Conservation (phyloP, 1,140 invertebrate genomes). For the Ips typographus region DNA sequence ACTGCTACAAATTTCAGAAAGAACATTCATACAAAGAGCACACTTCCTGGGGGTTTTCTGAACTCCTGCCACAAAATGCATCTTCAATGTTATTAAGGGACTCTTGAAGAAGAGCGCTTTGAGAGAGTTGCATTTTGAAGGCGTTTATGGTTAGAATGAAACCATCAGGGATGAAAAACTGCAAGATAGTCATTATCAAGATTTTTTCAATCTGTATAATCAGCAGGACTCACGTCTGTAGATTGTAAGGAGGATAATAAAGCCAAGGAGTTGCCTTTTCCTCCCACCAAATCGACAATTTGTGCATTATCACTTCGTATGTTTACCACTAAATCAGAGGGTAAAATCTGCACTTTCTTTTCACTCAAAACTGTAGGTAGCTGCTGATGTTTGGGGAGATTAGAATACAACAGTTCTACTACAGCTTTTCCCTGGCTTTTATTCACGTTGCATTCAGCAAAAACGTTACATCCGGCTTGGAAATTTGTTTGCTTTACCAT, state of each 20-base stretch:
- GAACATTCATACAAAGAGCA: conserved; percentile 42
- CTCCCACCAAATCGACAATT: conserved; percentile 58
- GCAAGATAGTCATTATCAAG: background rate
- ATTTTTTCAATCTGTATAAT: background rate
- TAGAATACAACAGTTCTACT: conserved; percentile 39
- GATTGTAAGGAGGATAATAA: conserved; percentile 57
- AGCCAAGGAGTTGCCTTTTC: conserved; percentile 71
- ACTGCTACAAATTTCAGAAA: background rate
- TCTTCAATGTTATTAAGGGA: conserved; percentile 43
- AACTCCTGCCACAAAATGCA: conserved; percentile 39
- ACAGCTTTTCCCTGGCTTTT: conserved; percentile 36
- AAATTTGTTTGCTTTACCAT: background rate
- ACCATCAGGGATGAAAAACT: conserved; percentile 44
- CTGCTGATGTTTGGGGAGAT: conserved; percentile 18
- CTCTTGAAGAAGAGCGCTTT: conserved; percentile 38
- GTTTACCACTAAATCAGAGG: conserved; percentile 33
- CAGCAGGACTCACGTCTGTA: conserved; percentile 40
- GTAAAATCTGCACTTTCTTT: conserved; percentile 30
- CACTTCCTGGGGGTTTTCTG: conserved; percentile 40
- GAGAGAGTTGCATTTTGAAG: conserved; percentile 39
- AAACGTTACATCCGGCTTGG: conserved; percentile 34
- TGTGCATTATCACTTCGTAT: conserved; percentile 35
- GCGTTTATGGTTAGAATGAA: conserved; percentile 44
- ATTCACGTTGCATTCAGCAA: conserved; percentile 40
- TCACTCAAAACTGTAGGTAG: conserved; percentile 19